Percentiles rank a stretch among this genome's conserved stretches.
These are phyloP conservation scores for Dysmachus trigonus DNA, from an alignment of 2,888 invertebrate genomes.

Conservation along the genomic window DNA sequence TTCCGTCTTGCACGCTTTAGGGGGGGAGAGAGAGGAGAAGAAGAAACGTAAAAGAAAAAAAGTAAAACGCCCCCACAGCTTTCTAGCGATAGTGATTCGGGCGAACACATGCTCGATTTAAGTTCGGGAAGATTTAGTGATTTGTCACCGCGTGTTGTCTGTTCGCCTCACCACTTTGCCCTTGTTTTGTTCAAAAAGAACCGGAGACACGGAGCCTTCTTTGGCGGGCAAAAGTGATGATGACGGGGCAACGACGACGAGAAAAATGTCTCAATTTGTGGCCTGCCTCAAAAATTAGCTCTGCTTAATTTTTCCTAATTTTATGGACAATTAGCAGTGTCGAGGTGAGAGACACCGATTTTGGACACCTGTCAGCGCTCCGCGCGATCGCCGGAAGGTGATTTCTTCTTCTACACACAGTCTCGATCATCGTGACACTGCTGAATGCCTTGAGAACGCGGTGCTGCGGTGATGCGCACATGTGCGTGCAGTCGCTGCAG, in stretches of 20 bases:
- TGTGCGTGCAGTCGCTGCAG: background rate
- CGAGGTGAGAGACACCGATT: background rate
- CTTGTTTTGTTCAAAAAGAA: background rate
- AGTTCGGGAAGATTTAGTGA: slow-evolving; percentile 13
- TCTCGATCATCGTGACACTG: background rate
- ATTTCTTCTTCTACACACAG: background rate
- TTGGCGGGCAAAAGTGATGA: background rate
- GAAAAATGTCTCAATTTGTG: slow-evolving; percentile 31
- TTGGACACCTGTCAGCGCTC: background rate
- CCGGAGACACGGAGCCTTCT: background rate
- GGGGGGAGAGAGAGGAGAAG: background rate
- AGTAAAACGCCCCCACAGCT: background rate
- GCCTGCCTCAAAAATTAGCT: slow-evolving; percentile 20
- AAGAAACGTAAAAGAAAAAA: background rate
- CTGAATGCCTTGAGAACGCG: background rate
- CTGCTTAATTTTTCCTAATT: slow-evolving; percentile 35
- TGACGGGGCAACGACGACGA: background rate
- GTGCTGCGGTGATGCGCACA: background rate
- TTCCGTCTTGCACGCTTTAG: background rate
- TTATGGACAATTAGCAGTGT: slow-evolving; percentile 32
- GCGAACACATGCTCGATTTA: background rate
- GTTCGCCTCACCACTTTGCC: background rate
- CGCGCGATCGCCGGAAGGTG: background rate
- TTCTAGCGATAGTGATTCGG: background rate
- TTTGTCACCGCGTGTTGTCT: slow-evolving; percentile 4